Base-by-base conservation (phyloP, 2,113 vertebrate genomes). In the Camelus dromedarius region DNA sequence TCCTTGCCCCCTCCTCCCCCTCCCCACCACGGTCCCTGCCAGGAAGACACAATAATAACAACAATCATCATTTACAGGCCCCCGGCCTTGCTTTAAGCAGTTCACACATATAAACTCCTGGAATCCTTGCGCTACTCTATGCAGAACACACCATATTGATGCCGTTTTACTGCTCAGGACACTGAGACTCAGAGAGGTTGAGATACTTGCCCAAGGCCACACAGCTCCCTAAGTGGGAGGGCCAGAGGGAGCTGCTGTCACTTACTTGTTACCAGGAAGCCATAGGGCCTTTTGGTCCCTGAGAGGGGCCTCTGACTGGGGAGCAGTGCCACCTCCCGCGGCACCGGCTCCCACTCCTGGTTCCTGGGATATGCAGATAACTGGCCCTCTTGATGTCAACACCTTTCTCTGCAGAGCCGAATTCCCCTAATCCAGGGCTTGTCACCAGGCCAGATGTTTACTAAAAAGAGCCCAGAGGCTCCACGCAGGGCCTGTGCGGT, bases 61-160 rank as follows among this genome's bases (percentile, higher is more conserved):
- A 11, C 12, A 1, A 10, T 54, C 7, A 56, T 10, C 0, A 2
- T 3, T 19, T 46, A 20, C 19, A 15, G 52, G 35, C 0, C 4
- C 38, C 11, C 0, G 58, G 2, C 28, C 19, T 46, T 0, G n/a
- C 2, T 6, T 2, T 4, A 9, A n/a, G 54, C 48, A 5, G 16
- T 11, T 54, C 14, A 22, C 11, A 6, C 58, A 0, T 0, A 20
- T 2, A 5, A 3, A 6, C 50, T 38, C 84, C 1, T 1, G 13
- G 19, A 35, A 0, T 7, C 54, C 4, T 12, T 16, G 8, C 22
- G 0, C 70, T 42, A 0, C 3, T 30, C 84, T 42, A 1, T 1
- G 0, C 2, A 2, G 38, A 35, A 48, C 0, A 2, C 12, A 2
- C 13, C 4, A 0, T 0, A 0, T 9, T 1, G 56, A 16, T 19